phyloP scores from a whole-genome alignment of 37 sponge, comb jelly and placozoan species.

The Ephydatia muelleri region DNA sequence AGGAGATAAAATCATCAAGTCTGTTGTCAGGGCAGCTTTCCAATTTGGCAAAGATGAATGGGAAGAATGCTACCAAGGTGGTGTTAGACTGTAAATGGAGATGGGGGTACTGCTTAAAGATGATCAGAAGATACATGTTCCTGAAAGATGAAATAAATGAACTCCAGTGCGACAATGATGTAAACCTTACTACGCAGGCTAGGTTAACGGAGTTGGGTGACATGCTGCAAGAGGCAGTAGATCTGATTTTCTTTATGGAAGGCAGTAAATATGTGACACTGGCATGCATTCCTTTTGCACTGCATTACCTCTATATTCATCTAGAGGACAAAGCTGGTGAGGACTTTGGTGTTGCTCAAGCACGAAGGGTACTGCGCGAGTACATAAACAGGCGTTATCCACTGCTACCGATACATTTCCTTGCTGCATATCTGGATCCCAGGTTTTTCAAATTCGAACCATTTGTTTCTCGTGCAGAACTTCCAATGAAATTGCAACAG shows the following conservation, averaged over 20 bases:
- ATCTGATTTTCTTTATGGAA: not conserved
- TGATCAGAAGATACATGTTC: not conserved
- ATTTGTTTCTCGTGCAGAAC: not conserved
- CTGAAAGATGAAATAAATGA: not conserved
- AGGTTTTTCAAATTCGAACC: not conserved
- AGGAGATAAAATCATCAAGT: too few relatives aligned
- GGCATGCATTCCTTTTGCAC: not conserved
- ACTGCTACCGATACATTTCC: not conserved
- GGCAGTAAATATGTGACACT: not conserved
- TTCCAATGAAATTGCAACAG: not conserved
- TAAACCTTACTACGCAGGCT: not conserved
- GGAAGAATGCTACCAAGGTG: not conserved
- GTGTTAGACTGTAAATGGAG: not conserved
- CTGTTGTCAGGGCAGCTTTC: not conserved
- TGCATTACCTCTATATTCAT: not conserved
- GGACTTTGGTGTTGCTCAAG: not conserved
- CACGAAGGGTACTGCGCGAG: not conserved
- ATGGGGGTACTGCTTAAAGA: conserved; percentile 1
- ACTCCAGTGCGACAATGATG: not conserved
- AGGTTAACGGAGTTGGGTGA: not conserved
- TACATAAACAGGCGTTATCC: not conserved
- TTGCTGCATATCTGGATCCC: not conserved
- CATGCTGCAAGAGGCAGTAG: not conserved
- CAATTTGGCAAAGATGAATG: not conserved
- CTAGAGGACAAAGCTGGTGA: not conserved